phyloP scores from a whole-genome alignment of 1,140 invertebrate genomes.

The Chrysomallon squamiferum region DNA sequence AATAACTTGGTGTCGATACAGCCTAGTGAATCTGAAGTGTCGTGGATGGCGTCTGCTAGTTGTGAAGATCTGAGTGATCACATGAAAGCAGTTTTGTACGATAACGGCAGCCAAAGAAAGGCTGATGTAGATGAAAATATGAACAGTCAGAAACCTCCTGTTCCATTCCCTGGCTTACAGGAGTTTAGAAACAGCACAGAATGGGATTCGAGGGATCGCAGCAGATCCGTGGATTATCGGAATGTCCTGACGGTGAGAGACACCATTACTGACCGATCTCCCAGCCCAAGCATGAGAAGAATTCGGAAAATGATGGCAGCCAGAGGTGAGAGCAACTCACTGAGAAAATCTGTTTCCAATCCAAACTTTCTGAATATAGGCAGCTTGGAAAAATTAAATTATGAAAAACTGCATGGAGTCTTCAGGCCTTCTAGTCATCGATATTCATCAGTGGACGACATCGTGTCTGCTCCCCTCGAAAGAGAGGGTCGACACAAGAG shows the following conservation, averaged over 20 bases:
- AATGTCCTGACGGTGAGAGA: constrained; percentile 26
- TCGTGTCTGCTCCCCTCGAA: constrained; percentile 6
- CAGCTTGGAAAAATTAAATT: constrained; percentile 44
- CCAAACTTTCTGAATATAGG: constrained; percentile 52
- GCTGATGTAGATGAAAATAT: constrained; percentile 6
- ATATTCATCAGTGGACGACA: too few species aligned
- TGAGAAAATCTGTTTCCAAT: constrained; percentile 53
- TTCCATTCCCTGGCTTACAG: constrained; percentile 46
- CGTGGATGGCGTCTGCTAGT: constrained; percentile 40
- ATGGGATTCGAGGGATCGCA: constrained; percentile 15
- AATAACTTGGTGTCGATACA: too few species aligned
- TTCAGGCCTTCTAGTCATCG: constrained; percentile 8
- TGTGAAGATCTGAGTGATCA: constrained; percentile 54
- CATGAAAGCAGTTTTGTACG: constrained; percentile 12
- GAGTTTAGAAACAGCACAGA: constrained; percentile 38
- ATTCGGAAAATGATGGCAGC: constrained; percentile 42
- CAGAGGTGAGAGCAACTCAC: constrained; percentile 24
- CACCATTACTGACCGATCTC: constrained; percentile 25
- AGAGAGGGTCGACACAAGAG: constrained; percentile 24
- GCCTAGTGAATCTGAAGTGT: too few species aligned
- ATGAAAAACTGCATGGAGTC: constrained; percentile 20
- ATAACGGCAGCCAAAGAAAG: constrained; percentile 1
- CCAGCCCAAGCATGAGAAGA: constrained; percentile 33
- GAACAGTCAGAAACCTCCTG: constrained; percentile 31
- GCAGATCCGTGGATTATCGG: constrained; percentile 43